A percentile compares a stretch with the other conserved stretches of the same genome.
Evolutionary conservation across 2,113 vertebrate genomes (phyloP).

Genomic region (Ascaphus truei): DNA sequence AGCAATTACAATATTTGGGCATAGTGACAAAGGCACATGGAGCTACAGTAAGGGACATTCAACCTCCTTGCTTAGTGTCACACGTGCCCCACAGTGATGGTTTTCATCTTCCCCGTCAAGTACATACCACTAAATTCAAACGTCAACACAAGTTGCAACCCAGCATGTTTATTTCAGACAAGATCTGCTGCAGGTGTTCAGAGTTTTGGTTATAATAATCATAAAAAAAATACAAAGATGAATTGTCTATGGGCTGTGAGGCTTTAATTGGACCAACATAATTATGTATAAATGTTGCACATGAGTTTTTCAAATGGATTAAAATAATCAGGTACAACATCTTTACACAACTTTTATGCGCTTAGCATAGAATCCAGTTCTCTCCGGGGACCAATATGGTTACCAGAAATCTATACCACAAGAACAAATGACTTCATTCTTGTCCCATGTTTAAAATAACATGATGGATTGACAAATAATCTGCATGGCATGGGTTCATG

Average conservation of each 20-base stretch:
- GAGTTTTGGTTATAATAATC: conserved; percentile 1
- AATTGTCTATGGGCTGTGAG: neutral
- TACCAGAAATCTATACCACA: conserved; percentile 16
- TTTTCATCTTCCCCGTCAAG: too few species aligned
- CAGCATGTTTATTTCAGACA: conserved; percentile 33
- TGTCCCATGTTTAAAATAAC: conserved; percentile 35
- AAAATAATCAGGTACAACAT: neutral
- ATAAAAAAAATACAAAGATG: conserved; percentile 6
- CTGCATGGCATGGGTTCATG: conserved; percentile 13
- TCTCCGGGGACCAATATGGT: conserved; percentile 14
- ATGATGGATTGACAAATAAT: conserved; percentile 16
- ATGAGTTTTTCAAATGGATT: neutral
- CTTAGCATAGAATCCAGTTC: conserved; percentile 20
- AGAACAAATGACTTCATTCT: conserved; percentile 17
- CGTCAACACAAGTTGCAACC: conserved; percentile 13
- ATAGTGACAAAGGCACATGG: too few species aligned
- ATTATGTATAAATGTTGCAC: neutral
- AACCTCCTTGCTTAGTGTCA: too few species aligned
- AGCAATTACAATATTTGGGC: too few species aligned
- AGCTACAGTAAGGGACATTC: too few species aligned
- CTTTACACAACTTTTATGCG: neutral
- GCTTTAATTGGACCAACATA: neutral
- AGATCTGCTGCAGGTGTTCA: conserved; percentile 18
- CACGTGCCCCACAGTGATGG: too few species aligned
- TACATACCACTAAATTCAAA: too few species aligned